Conservation (phyloP, 2,113 vertebrate species). For the Neogobius melanostomus region DNA sequence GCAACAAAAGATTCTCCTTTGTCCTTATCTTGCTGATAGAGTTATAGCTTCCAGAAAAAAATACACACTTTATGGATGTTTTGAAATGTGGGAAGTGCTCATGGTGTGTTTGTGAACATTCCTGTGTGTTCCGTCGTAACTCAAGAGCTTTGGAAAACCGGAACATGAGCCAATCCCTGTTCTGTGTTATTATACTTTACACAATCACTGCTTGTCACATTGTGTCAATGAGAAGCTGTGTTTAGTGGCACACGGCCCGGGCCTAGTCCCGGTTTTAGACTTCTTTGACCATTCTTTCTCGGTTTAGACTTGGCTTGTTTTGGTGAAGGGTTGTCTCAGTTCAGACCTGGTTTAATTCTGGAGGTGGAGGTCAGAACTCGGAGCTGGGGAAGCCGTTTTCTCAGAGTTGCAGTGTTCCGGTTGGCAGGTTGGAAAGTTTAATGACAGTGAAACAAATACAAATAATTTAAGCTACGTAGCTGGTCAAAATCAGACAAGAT, state of each 20-base stretch:
- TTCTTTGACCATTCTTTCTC: background rate
- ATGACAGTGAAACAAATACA: too few relatives aligned
- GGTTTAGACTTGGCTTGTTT: background rate
- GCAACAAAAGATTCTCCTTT: too few relatives aligned
- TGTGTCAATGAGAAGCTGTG: slow-evolving; percentile 57
- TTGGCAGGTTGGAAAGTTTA: too few relatives aligned
- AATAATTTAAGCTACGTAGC: too few relatives aligned
- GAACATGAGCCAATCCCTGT: slow-evolving; percentile 22
- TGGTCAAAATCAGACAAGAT: too few relatives aligned
- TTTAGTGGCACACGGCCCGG: slow-evolving; percentile 37
- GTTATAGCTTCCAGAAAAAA: too few relatives aligned
- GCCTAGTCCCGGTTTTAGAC: background rate
- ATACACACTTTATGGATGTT: background rate
- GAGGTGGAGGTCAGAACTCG: background rate
- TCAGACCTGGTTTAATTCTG: background rate
- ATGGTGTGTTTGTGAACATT: slow-evolving; percentile 28
- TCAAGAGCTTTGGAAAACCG: slow-evolving; percentile 17
- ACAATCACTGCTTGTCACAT: slow-evolving; percentile 32
- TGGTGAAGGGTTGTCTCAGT: background rate
- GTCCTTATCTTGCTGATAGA: too few relatives aligned
- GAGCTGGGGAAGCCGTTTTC: background rate
- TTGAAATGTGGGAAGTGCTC: background rate
- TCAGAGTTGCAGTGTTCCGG: too few relatives aligned
- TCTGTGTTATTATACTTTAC: slow-evolving; percentile 17
- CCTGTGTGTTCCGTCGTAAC: slow-evolving; percentile 9